A percentile compares a stretch with the other conserved stretches of the same genome.
phyloP scores from a whole-genome alignment of 2,888 invertebrate species.

The Aspidapion aeneum region DNA sequence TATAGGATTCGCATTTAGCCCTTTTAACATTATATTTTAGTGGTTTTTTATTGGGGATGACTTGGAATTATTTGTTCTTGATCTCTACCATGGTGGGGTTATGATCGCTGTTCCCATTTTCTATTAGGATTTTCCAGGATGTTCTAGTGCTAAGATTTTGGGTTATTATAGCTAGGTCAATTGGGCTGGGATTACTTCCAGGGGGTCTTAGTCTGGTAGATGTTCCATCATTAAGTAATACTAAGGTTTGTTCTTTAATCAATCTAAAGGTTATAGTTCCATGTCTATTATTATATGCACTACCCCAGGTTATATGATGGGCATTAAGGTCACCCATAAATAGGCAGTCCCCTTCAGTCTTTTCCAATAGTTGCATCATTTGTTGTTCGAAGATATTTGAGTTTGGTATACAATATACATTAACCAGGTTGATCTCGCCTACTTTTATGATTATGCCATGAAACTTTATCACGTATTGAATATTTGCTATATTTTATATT shows the following conservation, averaged over 20 bases:
- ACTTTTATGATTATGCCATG: neutral
- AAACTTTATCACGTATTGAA: neutral
- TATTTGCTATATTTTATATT: neutral
- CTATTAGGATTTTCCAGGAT: no score
- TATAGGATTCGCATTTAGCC: neutral
- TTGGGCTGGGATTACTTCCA: neutral
- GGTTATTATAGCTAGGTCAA: neutral
- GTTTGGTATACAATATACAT: neutral
- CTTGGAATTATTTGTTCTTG: neutral
- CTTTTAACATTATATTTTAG: neutral
- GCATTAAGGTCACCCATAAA: neutral
- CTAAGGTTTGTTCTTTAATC: neutral
- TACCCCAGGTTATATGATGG: neutral
- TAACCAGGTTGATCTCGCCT: neutral
- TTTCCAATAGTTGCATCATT: neutral
- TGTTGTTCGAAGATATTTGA: neutral
- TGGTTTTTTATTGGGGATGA: neutral
- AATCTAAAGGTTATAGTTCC: neutral
- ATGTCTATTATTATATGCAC: no score
- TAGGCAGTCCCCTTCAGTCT: neutral
- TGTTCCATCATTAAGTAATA: neutral
- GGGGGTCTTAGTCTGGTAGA: neutral
- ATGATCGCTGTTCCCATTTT: no score
- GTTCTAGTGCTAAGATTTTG: no score
- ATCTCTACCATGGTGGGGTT: no score